Percentiles rank a stretch among this genome's conserved stretches.
Evolutionary conservation across 2,888 invertebrate genomes (phyloP).

Genomic region (Orchesellides sinensis): DNA sequence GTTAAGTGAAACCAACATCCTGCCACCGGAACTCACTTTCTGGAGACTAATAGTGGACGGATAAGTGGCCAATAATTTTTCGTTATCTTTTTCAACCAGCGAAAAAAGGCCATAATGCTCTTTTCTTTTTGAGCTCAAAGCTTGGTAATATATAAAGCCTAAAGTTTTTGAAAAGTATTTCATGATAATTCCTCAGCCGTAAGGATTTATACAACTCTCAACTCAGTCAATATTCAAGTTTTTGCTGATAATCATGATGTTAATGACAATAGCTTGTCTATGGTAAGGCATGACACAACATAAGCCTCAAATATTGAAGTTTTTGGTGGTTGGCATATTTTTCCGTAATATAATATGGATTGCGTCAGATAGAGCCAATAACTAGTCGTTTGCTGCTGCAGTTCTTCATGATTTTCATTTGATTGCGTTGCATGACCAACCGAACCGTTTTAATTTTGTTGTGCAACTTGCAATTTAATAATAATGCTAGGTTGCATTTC

Average conservation of each 20-base stretch:
- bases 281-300: not conserved
- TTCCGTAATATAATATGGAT: not conserved
- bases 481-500: not conserved
- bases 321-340: not conserved
- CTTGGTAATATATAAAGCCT: not conserved
- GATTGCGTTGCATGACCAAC: conserved; percentile 23
- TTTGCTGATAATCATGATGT: conserved; percentile 2
- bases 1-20: conserved; percentile 63
- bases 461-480: conserved; percentile 16
- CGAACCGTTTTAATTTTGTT: not conserved
- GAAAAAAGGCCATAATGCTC: not conserved
- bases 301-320: not conserved
- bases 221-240: not conserved
- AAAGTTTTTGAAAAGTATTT: conserved; percentile 9
- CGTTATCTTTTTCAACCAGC: conserved; percentile 54
- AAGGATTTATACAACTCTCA: not conserved
- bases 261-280: not conserved
- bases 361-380: not conserved
- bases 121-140: conserved; percentile 1
- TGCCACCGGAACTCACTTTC: conserved; percentile 64
- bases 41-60: conserved; percentile 55
- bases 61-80: conserved; percentile 64
- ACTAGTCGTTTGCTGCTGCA: not conserved
- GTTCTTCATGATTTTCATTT: conserved; percentile 1
- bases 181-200: not conserved